Base-by-base conservation (phyloP, 2,113 vertebrate species). In the Delphinus delphis region DNA sequence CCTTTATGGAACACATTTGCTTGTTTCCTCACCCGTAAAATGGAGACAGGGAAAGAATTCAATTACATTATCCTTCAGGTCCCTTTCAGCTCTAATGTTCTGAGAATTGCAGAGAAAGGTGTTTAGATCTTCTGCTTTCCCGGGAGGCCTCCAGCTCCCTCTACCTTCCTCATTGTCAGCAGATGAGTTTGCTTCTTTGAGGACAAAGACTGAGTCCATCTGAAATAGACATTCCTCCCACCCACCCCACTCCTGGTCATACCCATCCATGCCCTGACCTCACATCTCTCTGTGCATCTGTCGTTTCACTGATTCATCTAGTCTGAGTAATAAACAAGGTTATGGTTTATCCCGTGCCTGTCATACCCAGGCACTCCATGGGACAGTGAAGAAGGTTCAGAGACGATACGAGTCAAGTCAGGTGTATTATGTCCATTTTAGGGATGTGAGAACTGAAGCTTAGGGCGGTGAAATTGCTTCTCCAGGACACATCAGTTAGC, bases 101-200 rank as follows among this genome's bases (percentile, higher is more conserved):
- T 74, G 58, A 89, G 77, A 92, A 62, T 41, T 36, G 31, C 31
- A 47, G 77, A 81, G 82, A 60, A 96, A 63, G 26, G 47, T 68
- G 13, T 28, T 83, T 60, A 47, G 31, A n/a, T 44, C 33, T 70
- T 76, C 18, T 73, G 71, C 38, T 50, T 92, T 92, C 68, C n/a
- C 28, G 13, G 28, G 82, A 88, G 20, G 47, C 60, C 21, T 60
- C 60, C 26, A 44, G 21, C 31, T 73, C 44, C 33, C 50, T 81
- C 17, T 63, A 13, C 36, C 31, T 86, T 81, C 31, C 12, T 73
- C 3, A 13, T 23, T 41, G 12, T 77, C 26, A 85, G 58, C 20
- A 53, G 25, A 10, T 79, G 47, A 76, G 15, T 83, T 87, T 93
- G 62, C 28, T 20, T 65, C 33, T 68, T 55, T 41, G 65, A 58